These are phyloP conservation scores for Anoplopoma fimbria DNA, from an alignment of 2,113 vertebrate genomes.

Conservation along the genomic window DNA sequence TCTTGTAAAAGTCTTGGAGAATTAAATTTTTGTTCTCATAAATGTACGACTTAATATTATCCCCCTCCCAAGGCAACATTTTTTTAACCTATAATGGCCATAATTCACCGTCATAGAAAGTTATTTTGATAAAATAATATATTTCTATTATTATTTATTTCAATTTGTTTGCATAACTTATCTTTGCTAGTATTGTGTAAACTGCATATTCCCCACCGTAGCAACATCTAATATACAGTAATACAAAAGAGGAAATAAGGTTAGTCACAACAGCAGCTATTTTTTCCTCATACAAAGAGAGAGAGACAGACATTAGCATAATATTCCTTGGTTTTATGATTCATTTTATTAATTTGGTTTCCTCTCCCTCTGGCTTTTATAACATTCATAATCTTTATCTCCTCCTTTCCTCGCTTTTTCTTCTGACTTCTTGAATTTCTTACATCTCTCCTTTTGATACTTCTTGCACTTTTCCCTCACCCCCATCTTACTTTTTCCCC, in stretches of 20 bases:
- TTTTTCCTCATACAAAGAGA: neutral
- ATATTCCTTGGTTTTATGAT: neutral
- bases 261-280: neutral
- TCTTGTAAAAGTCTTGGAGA: too few relatives aligned
- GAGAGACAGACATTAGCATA: neutral
- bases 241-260: neutral
- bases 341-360: constrained; percentile 6
- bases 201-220: neutral
- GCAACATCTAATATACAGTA: neutral
- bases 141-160: neutral
- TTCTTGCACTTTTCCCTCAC: neutral
- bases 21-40: neutral
- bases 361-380: constrained; percentile 5
- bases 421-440: neutral
- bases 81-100: neutral
- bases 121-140: neutral
- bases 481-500: neutral
- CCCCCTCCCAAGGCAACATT: neutral
- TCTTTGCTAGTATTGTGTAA: neutral
- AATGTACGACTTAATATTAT: neutral
- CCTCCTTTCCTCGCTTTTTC: neutral
- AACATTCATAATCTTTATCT: neutral
- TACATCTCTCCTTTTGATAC: neutral
- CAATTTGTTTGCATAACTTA: neutral
- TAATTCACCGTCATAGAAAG: neutral